Evolutionary conservation across 2,888 invertebrate genomes (phyloP), one percentile per base, ranked within the genome.

Genomic region (Hipparchia sbordonii): DNA sequence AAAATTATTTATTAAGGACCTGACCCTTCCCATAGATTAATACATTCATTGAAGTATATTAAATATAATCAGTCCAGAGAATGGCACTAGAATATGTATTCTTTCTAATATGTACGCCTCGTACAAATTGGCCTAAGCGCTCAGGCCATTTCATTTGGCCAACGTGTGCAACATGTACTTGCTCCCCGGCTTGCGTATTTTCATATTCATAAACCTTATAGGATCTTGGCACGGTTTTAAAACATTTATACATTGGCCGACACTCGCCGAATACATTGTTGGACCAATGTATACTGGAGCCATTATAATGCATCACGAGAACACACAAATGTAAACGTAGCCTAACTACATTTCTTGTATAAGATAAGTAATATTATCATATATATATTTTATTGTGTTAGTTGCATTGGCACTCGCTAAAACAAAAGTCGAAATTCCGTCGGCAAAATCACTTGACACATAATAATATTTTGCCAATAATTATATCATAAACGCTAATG

Each of bases 391-490:
- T 66, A 71, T 52, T 68, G 65, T 71, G 57, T 73, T 73, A 73
- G 57, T 73, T 59, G 75, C 75, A 75, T 75, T 75, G 75, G 71
- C 75, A 75, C 74, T 70, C 45, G 65, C 75, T 73, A 73, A 70
- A 70, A 61, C 54, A 57, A 69, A 72, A 71, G 72, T 70, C 59
- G 33, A 67, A 65, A 73, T 71, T 73, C 69, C 71, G 68, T 73
- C 73, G 62, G 70, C 70, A 70, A 65, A 70, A 13, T 45, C 62
- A 63, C 23, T 61, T 59, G 67, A 63, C 69, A 72, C 59, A 65
- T 59, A 54, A 65, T 65, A 65, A 61, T 13, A 66, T 70, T 63
- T 69, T 65, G 63, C 59, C 48, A 2, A 54, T 59, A 39, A n/a
- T 12, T 33, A 48, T 63, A 12, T 10, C 33, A 65, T 62, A 62